Evolutionary conservation across 2,888 invertebrate species (phyloP).

Genomic region (Adineta ricciae): DNA sequence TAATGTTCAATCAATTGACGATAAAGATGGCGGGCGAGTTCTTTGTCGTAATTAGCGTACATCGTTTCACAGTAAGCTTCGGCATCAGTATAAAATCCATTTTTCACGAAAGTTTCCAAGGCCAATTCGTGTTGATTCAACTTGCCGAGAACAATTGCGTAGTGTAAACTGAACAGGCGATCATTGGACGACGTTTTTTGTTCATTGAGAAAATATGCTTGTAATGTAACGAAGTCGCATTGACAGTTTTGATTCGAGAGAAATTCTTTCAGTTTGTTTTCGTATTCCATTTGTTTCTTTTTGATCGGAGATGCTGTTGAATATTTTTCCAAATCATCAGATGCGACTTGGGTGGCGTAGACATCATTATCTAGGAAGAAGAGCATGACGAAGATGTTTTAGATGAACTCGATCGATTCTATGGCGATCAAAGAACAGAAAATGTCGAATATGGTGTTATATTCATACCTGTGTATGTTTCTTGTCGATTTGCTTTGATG

Average conservation of each 20-base stretch:
- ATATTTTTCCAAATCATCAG: not conserved
- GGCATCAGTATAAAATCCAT: not conserved
- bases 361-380: not conserved
- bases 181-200: not conserved
- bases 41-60: not conserved
- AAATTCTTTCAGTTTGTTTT: not conserved
- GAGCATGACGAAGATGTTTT: too few species aligned
- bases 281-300: not conserved
- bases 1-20: not conserved
- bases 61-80: slow-evolving; percentile 11
- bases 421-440: too few species aligned
- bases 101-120: not conserved
- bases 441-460: too few species aligned
- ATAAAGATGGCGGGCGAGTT: not conserved
- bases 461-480: not conserved
- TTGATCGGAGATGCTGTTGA: not conserved
- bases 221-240: not conserved
- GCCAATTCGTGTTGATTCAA: not conserved
- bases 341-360: not conserved
- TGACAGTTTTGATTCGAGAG: not conserved
- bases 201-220: not conserved
- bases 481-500: not conserved
- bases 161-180: not conserved
- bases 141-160: slow-evolving; percentile 8
- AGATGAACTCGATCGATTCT: too few species aligned